Conservation (phyloP, 2,113 vertebrate genomes). For the Centropus bengalensis region DNA sequence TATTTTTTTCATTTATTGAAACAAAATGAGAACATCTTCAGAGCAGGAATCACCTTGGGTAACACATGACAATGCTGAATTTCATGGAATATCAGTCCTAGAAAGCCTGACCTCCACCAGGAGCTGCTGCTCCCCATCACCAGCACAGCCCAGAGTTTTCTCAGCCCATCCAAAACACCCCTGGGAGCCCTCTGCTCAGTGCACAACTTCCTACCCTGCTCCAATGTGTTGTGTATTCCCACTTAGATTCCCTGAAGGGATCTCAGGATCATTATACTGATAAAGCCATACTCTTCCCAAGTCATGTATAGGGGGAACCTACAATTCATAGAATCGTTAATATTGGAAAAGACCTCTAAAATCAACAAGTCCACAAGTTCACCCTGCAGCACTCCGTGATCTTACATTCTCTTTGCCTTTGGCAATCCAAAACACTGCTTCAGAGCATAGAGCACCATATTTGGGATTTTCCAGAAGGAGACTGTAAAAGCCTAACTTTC, state of each 20-base stretch:
- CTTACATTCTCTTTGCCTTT: not conserved
- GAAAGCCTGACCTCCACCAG: not conserved
- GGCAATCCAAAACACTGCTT: not conserved
- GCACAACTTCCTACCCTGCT: not conserved
- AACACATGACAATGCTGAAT: not conserved
- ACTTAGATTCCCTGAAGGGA: not conserved
- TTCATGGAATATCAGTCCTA: accelerated
- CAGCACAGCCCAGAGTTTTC: not conserved
- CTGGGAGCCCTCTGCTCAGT: not conserved
- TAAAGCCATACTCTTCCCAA: not conserved
- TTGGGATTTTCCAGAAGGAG: not conserved
- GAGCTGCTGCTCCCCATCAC: not conserved
- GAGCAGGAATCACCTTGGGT: not conserved
- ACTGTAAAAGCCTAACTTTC: not conserved
- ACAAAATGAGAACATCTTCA: not conserved
- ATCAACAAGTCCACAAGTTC: not conserved
- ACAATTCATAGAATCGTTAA: not conserved
- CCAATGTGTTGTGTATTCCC: accelerated
- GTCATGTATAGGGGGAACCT: not conserved
- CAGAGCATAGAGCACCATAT: not conserved
- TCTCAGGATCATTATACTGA: not conserved
- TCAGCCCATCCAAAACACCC: not conserved
- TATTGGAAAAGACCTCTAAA: no score
- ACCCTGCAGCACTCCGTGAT: not conserved
- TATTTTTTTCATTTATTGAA: not conserved